Evolutionary conservation across 1,140 invertebrate genomes (phyloP), one percentile per base, ranked within the genome.

Genomic region (Leptonema lineaticorne): DNA sequence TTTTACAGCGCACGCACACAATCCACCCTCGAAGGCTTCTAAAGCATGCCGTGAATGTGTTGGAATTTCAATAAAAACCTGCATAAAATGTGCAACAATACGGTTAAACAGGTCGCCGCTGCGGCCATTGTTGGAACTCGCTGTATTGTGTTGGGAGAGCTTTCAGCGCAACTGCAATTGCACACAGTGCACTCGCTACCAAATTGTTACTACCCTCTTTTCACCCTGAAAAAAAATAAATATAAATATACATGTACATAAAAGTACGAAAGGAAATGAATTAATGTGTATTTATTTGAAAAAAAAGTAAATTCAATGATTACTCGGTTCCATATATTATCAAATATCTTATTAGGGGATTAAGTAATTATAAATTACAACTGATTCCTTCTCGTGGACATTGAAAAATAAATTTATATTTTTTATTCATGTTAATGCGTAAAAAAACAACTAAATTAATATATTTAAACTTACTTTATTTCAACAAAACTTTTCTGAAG

Each of bases 41-140:
- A 11, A 14, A 26, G 5, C 50, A 22, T 26, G 50, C 9, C 24
- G 22, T 53, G 4, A 14, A 2, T 48, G 46, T 48, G 5, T 9
- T 9, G 50, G 9, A 53, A 53, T 53, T 26, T 53, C 50, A 53
- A 26, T 53, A 53, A 26, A 24, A 11, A 9, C 22, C 22, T 24
- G 46, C 27, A 53, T 53, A 53, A 53, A 53, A 53, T 53, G 20
- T 53, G 50, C 50, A 53, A 53, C 50, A 53, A 26, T 53, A 26
- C 20, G 9, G 50, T 53, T 53, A 53, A 53, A 53, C 50, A 26
- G 50, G 50, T 53, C 50, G 50, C 24, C 22, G 50, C 22, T 26
- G 20, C n/a, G 24, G 50, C 22, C 50, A 53, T 53, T 53, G 50
- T 53, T 7, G 22, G 9, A 26, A 7, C 8, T 24, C 7, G 24